phyloP scores from a whole-genome alignment of 2,797 vertebrate genomes.

The Anguilla megastoma region DNA sequence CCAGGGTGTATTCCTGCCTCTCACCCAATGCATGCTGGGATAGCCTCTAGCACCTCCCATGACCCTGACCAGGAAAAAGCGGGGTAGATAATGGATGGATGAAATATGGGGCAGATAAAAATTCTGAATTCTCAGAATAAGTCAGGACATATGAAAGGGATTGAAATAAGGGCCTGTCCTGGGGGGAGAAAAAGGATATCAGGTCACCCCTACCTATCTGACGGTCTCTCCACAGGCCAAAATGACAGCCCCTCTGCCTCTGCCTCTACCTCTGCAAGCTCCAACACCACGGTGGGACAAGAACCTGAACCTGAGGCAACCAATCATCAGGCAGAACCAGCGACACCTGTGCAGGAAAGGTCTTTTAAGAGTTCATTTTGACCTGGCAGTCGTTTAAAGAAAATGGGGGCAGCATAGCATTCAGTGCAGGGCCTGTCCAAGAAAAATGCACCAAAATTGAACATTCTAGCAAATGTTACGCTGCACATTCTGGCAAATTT shows the following conservation, averaged over 20 bases:
- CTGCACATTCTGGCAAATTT: not conserved
- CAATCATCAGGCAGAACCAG: not conserved
- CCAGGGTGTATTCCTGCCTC: too few relatives aligned
- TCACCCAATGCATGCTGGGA: too few relatives aligned
- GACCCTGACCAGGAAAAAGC: too few relatives aligned
- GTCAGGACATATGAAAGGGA: too few relatives aligned
- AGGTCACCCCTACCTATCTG: not conserved
- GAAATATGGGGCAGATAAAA: too few relatives aligned
- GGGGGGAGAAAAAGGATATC: not conserved
- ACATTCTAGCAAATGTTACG: not conserved
- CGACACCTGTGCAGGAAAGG: constrained; percentile 24
- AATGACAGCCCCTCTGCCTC: not conserved
- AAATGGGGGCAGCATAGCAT: not conserved
- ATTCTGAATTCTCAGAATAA: too few relatives aligned
- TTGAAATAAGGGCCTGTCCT: too few relatives aligned
- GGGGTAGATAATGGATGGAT: too few relatives aligned
- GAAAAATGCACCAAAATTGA: not conserved
- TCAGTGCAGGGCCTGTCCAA: not conserved
- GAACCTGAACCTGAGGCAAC: not conserved
- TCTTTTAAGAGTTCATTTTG: not conserved
- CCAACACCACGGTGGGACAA: not conserved
- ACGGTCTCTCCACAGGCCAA: constrained; percentile 26
- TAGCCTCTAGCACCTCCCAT: too few relatives aligned
- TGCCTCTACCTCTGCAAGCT: not conserved
- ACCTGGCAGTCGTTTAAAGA: not conserved